These are phyloP conservation scores for Slavum lentiscoides DNA, from an alignment of 2,888 invertebrate genomes.

Conservation along the genomic window DNA sequence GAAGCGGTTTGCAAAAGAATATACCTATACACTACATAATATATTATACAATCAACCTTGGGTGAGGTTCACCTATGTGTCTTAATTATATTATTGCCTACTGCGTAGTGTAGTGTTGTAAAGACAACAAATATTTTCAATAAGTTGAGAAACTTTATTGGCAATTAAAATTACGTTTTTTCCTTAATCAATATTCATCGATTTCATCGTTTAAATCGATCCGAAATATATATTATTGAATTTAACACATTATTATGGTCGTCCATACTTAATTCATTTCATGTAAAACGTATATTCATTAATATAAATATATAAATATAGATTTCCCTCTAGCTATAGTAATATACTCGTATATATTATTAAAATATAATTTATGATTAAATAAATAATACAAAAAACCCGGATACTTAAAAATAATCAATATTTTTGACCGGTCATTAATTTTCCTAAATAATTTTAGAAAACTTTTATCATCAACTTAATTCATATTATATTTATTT, in stretches of 20 bases:
- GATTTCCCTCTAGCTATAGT: too few species aligned
- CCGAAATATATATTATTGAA: not conserved
- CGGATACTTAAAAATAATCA: not conserved
- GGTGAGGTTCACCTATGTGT: not conserved
- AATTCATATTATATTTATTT: not conserved
- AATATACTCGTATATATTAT: too few species aligned
- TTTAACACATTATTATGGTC: not conserved
- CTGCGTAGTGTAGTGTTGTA: not conserved
- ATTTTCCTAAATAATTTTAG: not conserved
- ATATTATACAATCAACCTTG: conserved; percentile 16
- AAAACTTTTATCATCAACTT: too few species aligned
- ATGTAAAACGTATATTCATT: too few species aligned
- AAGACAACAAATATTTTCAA: conserved; percentile 2
- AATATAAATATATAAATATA: too few species aligned
- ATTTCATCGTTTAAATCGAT: not conserved
- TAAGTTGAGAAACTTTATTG: conserved; percentile 6
- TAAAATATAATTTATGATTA: too few species aligned
- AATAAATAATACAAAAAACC: not conserved
- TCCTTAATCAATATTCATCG: conserved; percentile 14
- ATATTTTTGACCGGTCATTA: not conserved
- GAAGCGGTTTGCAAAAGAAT: conserved; percentile 29
- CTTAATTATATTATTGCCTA: conserved; percentile 1
- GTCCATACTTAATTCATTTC: not conserved
- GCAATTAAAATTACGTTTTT: conserved; percentile 6
- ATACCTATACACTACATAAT: not conserved